Evolutionary conservation across 2,888 invertebrate species (phyloP).

Genomic region (Oxytorus armatus): DNA sequence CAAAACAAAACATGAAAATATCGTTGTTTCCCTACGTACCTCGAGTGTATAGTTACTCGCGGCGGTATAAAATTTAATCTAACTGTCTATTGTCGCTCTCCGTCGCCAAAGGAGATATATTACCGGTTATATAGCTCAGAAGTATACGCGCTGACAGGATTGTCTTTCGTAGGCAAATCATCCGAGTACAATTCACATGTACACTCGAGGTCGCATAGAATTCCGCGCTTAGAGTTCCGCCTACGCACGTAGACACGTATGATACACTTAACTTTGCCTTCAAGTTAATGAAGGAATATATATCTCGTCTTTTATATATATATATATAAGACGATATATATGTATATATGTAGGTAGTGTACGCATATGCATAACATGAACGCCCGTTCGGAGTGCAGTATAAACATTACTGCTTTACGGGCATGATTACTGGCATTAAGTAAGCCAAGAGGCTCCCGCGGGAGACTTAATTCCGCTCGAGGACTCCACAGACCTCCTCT

Average conservation of each 20-base stretch:
- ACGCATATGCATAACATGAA: conserved; percentile 57
- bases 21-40: conserved; percentile 2
- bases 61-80: conserved; percentile 39
- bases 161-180: conserved; percentile 35
- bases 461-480: conserved; percentile 62
- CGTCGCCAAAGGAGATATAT: conserved; percentile 32
- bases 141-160: conserved; percentile 40
- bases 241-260: background rate
- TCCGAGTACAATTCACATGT: conserved; percentile 31
- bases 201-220: conserved; percentile 9
- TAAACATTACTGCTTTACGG: conserved; percentile 70
- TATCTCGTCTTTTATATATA: conserved; percentile 18
- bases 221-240: conserved; percentile 33
- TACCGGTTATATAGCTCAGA: conserved; percentile 24
- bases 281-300: background rate
- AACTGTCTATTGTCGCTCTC: conserved; percentile 38
- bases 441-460: conserved; percentile 66
- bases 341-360: conserved; percentile 17
- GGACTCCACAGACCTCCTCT: conserved; percentile 54
- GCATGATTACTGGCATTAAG: conserved; percentile 71
- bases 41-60: conserved; percentile 27
- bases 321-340: conserved; percentile 9
- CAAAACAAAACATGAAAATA: conserved; percentile 7
- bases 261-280: conserved; percentile 26
- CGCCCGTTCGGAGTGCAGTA: conserved; percentile 63